Evolutionary conservation across 1,140 invertebrate species (phyloP).

Genomic region (Aphelenchoides avenae): DNA sequence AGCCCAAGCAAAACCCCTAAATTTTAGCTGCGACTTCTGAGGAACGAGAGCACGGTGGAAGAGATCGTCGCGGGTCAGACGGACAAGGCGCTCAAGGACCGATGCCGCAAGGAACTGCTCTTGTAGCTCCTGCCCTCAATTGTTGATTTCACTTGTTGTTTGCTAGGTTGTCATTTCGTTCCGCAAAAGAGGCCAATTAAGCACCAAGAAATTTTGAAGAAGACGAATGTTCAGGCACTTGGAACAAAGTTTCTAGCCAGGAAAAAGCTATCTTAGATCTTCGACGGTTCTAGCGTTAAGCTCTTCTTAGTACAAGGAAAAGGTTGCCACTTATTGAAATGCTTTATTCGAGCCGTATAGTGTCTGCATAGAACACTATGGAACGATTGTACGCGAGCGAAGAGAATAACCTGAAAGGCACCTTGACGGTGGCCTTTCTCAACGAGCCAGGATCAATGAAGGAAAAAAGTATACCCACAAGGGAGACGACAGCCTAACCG

Average conservation of each 20-base stretch:
- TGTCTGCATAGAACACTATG: no score
- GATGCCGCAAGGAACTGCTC: conserved; percentile 44
- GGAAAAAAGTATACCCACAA: no score
- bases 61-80: conserved; percentile 30
- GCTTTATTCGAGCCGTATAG: no score
- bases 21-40: conserved; percentile 29
- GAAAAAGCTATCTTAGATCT: not conserved
- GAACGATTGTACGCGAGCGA: no score
- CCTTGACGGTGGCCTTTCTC: no score
- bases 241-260: not conserved
- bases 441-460: no score
- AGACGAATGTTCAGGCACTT: not conserved
- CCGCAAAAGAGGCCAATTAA: not conserved
- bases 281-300: not conserved
- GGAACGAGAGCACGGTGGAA: conserved; percentile 33
- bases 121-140: conserved; percentile 20
- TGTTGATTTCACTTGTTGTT: not conserved
- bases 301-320: no score
- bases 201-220: not conserved
- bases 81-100: conserved; percentile 31
- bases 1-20: not conserved
- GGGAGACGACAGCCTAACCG: no score
- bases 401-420: no score
- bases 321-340: no score
- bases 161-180: not conserved